Evolutionary conservation across 2,113 vertebrate genomes (phyloP), one percentile per base, ranked within the genome.

Genomic region (Rhinichthys klamathensis): DNA sequence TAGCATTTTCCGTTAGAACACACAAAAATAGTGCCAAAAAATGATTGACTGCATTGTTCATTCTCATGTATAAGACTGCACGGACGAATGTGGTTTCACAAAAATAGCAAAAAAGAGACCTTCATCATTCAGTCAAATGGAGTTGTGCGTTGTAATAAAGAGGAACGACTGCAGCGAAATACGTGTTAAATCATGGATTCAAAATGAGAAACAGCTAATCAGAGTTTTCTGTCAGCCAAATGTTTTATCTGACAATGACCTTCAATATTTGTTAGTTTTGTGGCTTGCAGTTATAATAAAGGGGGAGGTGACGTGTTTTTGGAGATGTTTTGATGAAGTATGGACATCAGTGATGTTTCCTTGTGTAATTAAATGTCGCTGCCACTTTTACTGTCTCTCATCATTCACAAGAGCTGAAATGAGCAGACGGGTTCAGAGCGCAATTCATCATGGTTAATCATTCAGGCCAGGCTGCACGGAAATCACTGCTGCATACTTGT

Each of bases 391-490:
- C 60, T 72, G 86, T 80, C 83, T 83, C 83, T 80, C 84, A 56
- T 85, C 21, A 69, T 67, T 60, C 65, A 61, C n/a, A 8, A 80
- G 75, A 81, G 76, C 73, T 83, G 80, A 85, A 80, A 84, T 23
- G 80, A 80, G 85, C 51, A 63, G 85, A 82, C 78, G 82, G 72
- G 85, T 86, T 89, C 79, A 85, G 72, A 61, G 79, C 63, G 76
- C 77, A 56, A 81, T 89, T 87, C 76, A 87, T 87, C 88, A 82
- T 61, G 35, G 35, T 67, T 80, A 83, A 81, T 81, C 80, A 83
- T 83, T 87, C 80, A 76, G 67, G 86, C 35, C 78, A 49, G 35
- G 54, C 77, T 46, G 58, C 54, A 80, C 30, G 61, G 18, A 87
- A 78, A 21, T 61, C 86, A 63, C 63, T 63, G 41, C 87, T 61